Base-by-base conservation (phyloP, 2,113 vertebrate species). In the Leptobrachium ailaonicum region DNA sequence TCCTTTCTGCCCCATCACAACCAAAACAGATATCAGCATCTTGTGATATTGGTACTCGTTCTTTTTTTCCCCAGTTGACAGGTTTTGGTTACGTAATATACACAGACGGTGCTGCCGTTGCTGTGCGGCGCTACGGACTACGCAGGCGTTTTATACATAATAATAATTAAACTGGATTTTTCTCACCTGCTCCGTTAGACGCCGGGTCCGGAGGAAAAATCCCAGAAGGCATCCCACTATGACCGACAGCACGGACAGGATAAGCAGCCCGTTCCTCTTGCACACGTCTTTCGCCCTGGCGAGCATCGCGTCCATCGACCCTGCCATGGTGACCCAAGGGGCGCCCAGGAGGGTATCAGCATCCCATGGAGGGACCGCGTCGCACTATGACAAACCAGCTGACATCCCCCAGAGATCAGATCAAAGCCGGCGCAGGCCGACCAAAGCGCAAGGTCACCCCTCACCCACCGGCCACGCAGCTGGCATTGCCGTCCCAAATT, bases 211-310 rank as follows among this genome's bases (percentile, higher is more conserved):
- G 81, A 99, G 94, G 88, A 97, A 96, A 91, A 99, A 99, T 74
- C 98, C 98, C 0, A 99, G 92, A 79, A 98, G 94, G 85, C 98
- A 99, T 83, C 98, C 97, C 40, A 99, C 92, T 70, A 97, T 96
- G 88, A 99, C 97, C 0, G 97, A 98, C 66, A 99, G 58, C 80
- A 99, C 98, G 0, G 97, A 99, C 75, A 99, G 91, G 89, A 99
- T 96, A 85, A 99, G 97, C 84, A 99, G 91, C 47, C 97, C 96
- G 0, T 99, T 99, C 86, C 94, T 95, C 88, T 93, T 93, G 90
- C 95, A 98, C 79, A 97, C 94, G 9, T 96, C 96, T 88, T 95
- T 95, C 85, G 95, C 93, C 63, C 95, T 92, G 66, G 90, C 93
- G 85, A 96, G 93, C 80, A 95, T 78, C 79, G 95, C 92, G 13